These are phyloP conservation scores for Coelopa pilipes DNA, from an alignment of 2,888 invertebrate genomes.

Conservation along the genomic window DNA sequence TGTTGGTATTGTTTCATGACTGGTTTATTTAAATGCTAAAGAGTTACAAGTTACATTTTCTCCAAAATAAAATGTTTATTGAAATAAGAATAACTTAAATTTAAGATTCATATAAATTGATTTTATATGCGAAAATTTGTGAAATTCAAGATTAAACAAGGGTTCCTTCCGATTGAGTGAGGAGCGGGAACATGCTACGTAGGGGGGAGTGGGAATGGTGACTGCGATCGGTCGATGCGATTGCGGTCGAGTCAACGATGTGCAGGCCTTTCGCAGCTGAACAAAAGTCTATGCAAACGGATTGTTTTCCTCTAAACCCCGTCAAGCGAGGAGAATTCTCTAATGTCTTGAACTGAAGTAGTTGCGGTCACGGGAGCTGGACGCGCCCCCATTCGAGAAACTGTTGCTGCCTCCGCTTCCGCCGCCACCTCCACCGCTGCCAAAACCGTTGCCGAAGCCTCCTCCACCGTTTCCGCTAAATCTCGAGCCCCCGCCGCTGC, in stretches of 20 bases:
- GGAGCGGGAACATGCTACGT: no score
- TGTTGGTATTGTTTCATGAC: neutral
- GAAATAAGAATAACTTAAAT: conserved; percentile 5
- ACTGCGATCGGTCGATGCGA: no score
- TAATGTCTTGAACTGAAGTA: conserved; percentile 43
- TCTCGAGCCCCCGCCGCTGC: conserved; percentile 18
- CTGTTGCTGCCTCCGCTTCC: conserved; percentile 38
- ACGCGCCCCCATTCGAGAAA: conserved; percentile 42
- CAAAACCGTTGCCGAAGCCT: conserved; percentile 35
- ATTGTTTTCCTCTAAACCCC: neutral
- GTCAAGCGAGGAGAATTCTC: neutral
- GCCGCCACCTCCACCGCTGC: conserved; percentile 37
- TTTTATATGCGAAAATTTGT: neutral
- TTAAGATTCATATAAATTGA: neutral
- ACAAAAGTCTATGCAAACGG: no score
- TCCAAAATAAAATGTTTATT: neutral
- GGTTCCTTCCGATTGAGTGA: no score
- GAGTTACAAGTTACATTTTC: neutral
- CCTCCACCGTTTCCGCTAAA: conserved; percentile 40
- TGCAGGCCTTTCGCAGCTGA: no score
- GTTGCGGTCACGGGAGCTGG: conserved; percentile 47
- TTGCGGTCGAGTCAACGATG: no score
- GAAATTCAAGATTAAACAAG: no score
- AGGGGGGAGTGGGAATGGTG: no score
- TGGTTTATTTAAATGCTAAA: neutral